Evolutionary conservation across 2,888 invertebrate genomes (phyloP).

Genomic region (Orthosia cruda): DNA sequence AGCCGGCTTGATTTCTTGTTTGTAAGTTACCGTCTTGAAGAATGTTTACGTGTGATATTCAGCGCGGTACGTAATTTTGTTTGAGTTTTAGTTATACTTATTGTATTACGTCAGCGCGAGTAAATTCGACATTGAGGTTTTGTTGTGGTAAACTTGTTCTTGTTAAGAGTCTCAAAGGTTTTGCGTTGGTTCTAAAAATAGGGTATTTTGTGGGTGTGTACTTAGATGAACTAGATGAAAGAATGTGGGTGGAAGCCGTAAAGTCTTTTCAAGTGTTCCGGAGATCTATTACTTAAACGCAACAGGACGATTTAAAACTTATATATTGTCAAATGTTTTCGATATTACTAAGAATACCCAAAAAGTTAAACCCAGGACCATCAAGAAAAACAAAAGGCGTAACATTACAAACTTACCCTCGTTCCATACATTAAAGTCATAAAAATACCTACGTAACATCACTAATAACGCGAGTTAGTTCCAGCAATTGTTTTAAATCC

Average conservation of each 20-base stretch:
- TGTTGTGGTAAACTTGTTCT: constrained; percentile 6
- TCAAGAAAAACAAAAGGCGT: neutral
- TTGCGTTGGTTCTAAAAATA: constrained; percentile 6
- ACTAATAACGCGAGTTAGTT: constrained; percentile 61
- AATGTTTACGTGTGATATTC: constrained; percentile 61
- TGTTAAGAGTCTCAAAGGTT: neutral
- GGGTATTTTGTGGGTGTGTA: neutral
- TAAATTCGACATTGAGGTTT: constrained; percentile 16
- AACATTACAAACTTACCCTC: constrained; percentile 10
- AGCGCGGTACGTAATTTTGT: constrained; percentile 44
- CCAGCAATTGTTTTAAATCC: constrained; percentile 72
- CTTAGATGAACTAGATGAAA: neutral
- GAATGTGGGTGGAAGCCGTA: neutral
- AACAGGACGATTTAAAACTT: neutral
- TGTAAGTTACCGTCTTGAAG: constrained; percentile 67
- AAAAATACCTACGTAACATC: constrained; percentile 50
- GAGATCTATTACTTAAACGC: neutral
- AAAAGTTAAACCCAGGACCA: neutral
- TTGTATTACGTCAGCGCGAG: constrained; percentile 20
- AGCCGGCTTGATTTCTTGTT: constrained; percentile 72
- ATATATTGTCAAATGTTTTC: neutral
- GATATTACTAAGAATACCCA: neutral
- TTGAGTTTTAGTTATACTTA: constrained; percentile 39
- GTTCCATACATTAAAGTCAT: constrained; percentile 31
- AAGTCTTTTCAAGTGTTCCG: neutral